Evolutionary conservation across 2,888 invertebrate genomes (phyloP), one percentile per base, ranked within the genome.

Genomic region (Chloroclystis v-ata): DNA sequence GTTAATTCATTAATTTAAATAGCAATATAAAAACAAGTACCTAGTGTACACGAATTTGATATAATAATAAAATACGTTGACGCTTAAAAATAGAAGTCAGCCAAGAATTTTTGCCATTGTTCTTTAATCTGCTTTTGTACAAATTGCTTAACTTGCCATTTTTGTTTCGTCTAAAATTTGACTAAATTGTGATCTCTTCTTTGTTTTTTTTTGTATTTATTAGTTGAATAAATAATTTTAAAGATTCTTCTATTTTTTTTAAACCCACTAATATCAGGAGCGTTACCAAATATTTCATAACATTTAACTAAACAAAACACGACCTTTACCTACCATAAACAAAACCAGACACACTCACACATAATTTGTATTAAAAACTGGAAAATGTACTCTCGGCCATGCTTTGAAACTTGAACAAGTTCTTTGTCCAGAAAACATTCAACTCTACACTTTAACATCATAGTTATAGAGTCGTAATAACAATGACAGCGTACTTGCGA

Each of bases 121-220:
- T 0, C 7, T 35, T 20, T 35, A 32, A 38, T 28, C 26, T 28
- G 4, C 37, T 32, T 11, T 28, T 49, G 11, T 44, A 28, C 20
- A 25, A 28, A 26, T 20, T 41, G 44, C 49, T 49, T 43, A 37
- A 45, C 56, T 56, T 58, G 58, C 58, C 56, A 56, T 43, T 24
- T 26, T 45, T 35, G 20, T 40, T 45, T 48, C 35, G 41, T 42
- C 46, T 45, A 25, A 48, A 33, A 29, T 28, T 43, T 28, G 24
- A 28, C 13, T 29, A 28, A 11, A 24, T 35, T 33, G 12, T 47
- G 45, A 47, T 47, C 49, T 49, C 44, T 25, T 33, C 20, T 44
- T 38, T 39, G 33, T 38, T 45, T 40, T 20, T 4, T 20, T 20
- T 20, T 20, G 5, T 20, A 20, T 35, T 13, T 38, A 33, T 28